A percentile compares a stretch with the other conserved stretches of the same genome.
These are phyloP conservation scores for Aurelia aurita complex sp. Pacific DNA, from an alignment of 30 jellyfish, hydroid and myxozoan species.

Conservation along the genomic window DNA sequence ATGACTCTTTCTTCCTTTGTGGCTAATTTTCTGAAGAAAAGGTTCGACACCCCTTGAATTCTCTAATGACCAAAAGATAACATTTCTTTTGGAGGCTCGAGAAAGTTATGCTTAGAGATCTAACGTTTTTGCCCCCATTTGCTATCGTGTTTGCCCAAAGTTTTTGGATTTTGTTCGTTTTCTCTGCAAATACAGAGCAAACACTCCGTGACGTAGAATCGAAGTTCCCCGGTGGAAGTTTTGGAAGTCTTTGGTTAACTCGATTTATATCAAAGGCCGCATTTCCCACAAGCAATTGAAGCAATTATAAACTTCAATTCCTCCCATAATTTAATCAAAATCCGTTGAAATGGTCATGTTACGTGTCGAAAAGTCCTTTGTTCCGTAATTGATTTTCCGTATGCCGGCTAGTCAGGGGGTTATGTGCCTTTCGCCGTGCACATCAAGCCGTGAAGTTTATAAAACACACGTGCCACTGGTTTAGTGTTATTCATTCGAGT, in stretches of 20 bases:
- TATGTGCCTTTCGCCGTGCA: slow-evolving; percentile 3
- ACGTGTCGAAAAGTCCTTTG: slow-evolving; percentile 55
- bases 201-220: not conserved
- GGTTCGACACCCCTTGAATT: too few species aligned
- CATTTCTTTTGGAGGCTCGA: too few species aligned
- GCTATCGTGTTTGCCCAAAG: too few species aligned
- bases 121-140: too few species aligned
- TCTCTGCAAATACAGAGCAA: too few species aligned
- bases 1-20: too few species aligned
- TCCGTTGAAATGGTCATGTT: slow-evolving; percentile 45
- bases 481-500: not conserved
- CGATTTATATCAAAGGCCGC: slow-evolving; percentile 52
- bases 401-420: slow-evolving; percentile 64
- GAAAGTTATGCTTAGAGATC: too few species aligned
- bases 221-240: not conserved
- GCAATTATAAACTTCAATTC: slow-evolving; percentile 57
- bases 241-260: slow-evolving; percentile 32
- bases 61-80: too few species aligned
- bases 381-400: slow-evolving; percentile 55
- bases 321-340: slow-evolving; percentile 49
- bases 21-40: too few species aligned
- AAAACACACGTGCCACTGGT: slow-evolving; percentile 43
- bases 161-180: too few species aligned
- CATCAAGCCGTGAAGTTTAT: slow-evolving; percentile 37
- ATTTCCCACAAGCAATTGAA: slow-evolving; percentile 57